phyloP scores from a whole-genome alignment of 2,888 invertebrate species.

The Choristoneura rosaceana region DNA sequence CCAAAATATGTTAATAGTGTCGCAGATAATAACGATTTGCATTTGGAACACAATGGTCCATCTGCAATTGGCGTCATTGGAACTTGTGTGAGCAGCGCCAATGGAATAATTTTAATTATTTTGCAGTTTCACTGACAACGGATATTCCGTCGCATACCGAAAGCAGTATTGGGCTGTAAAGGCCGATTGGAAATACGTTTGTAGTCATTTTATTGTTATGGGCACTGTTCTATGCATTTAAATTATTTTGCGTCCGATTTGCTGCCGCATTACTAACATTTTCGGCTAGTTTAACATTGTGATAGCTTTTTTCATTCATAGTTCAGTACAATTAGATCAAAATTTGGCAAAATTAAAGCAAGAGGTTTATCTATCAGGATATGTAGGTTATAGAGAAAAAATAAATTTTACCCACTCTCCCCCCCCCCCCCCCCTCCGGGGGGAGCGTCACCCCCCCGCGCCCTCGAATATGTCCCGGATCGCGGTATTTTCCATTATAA shows the following conservation, averaged over 20 bases:
- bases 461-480: no score
- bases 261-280: conserved; percentile 17
- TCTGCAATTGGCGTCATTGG: background rate
- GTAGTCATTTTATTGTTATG: conserved; percentile 18
- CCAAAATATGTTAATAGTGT: background rate
- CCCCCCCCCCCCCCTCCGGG: no score
- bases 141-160: background rate
- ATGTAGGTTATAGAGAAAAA: no score
- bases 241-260: conserved; percentile 23
- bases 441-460: no score
- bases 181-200: conserved; percentile 20
- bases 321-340: no score
- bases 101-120: conserved; percentile 20
- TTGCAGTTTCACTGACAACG: conserved; percentile 9
- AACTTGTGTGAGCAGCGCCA: background rate
- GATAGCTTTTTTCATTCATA: background rate
- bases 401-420: no score
- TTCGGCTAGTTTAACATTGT: conserved; percentile 15
- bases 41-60: background rate
- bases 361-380: no score
- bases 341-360: no score
- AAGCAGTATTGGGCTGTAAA: background rate
- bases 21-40: background rate
- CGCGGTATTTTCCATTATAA: no score
- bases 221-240: conserved; percentile 32